Base-by-base conservation (phyloP, 2,888 invertebrate species). In the Helicoverpa assulta region DNA sequence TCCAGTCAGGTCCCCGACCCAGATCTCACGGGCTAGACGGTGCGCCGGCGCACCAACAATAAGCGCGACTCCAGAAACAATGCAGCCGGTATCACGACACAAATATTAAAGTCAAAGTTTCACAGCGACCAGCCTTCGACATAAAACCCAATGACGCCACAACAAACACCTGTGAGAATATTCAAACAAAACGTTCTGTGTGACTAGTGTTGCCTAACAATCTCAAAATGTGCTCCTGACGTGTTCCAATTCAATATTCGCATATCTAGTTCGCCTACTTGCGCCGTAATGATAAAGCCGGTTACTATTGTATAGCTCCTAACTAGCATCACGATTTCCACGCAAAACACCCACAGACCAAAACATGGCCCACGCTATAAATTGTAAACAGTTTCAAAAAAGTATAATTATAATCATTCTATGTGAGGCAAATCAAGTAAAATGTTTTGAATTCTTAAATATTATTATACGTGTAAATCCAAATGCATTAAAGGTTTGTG, bases 91-190 rank as follows among this genome's bases (percentile, higher is more conserved):
- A 91, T 91, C 93, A 89, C 92, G 94, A 93, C 93, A 93, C 87
- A 88, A 90, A 92, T 92, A 93, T 92, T 91, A 92, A 88, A 90
- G 78, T 89, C 88, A 89, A 89, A 92, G 90, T 93, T 93, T 95
- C 95, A 91, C 94, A 94, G 90, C 89, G 91, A 90, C 87, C 91
- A 91, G 93, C 92, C 94, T 93, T 93, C 94, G 91, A 90, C 91
- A 90, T 92, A 90, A 92, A 90, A 91, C 88, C 92, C 94, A 93
- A 92, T 94, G 94, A 93, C 94, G 91, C 87, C 85, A 86, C 81
- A 81, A 90, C 85, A 93, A 93, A 94, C 93, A 93, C 90, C 91
- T 95, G 95, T 95, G 95, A 92, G 95, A 95, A 95, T 89, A 91
- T 88, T 82, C 87, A 90, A 92, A 94, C 94, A 93, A 94, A 93